Conservation (phyloP, 2,888 invertebrate species). For the Formica aserva region DNA sequence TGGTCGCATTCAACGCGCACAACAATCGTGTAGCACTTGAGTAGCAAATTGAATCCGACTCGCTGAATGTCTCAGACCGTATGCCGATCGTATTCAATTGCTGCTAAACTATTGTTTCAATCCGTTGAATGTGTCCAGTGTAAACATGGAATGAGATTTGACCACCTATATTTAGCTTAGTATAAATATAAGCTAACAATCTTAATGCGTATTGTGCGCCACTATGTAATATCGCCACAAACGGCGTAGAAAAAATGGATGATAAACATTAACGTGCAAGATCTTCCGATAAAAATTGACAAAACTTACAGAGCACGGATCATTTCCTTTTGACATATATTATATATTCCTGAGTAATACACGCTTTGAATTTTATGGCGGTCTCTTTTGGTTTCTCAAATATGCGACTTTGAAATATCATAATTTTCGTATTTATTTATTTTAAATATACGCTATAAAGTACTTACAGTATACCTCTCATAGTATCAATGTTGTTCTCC, state of each 20-base stretch:
- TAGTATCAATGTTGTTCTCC: neutral
- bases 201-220: conserved; percentile 5
- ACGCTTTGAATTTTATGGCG: too few relatives aligned
- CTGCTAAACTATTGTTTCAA: conserved; percentile 44
- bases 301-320: too few relatives aligned
- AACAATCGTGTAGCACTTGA: conserved; percentile 53
- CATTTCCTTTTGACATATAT: too few relatives aligned
- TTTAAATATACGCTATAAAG: neutral
- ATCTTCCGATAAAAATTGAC: neutral
- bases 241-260: neutral
- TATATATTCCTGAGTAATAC: too few relatives aligned
- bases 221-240: neutral
- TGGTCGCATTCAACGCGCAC: conserved; percentile 40
- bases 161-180: neutral
- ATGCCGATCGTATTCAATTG: conserved; percentile 49
- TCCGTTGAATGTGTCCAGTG: conserved; percentile 34
- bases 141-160: conserved; percentile 48
- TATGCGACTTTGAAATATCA: too few relatives aligned
- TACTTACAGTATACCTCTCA: neutral
- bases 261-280: neutral
- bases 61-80: conserved; percentile 49
- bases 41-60: conserved; percentile 34
- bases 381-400: too few relatives aligned
- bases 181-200: neutral
- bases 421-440: too few relatives aligned